Conservation (phyloP, 64 coral and sea anemone genomes). For the Pachyseris speciosa region DNA sequence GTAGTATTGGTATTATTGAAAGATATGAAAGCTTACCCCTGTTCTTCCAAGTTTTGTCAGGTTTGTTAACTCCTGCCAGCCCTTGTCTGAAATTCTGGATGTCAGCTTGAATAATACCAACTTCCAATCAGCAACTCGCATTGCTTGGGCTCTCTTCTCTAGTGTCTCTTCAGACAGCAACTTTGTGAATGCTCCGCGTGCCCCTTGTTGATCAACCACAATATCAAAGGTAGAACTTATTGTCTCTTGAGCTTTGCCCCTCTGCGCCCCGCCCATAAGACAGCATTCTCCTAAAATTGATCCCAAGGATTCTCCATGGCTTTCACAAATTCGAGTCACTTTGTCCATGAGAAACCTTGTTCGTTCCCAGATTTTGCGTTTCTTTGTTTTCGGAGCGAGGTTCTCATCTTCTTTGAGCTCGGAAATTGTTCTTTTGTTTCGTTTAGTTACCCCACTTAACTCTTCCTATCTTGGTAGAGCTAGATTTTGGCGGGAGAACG, state of each 20-base stretch:
- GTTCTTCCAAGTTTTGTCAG: slow-evolving; percentile 32
- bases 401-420: not conserved
- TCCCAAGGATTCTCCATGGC: slow-evolving; percentile 1
- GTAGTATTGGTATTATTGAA: too few relatives aligned
- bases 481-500: not conserved
- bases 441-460: not conserved
- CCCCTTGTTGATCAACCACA: not conserved
- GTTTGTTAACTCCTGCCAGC: slow-evolving; percentile 19
- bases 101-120: not conserved
- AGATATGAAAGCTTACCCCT: slow-evolving; percentile 24
- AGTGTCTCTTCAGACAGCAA: not conserved
- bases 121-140: slow-evolving; percentile 10
- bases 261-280: not conserved
- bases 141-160: not conserved
- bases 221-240: not conserved
- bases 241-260: not conserved
- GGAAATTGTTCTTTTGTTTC: not conserved
- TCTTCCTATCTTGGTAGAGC: not conserved
- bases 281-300: not conserved
- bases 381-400: slow-evolving; percentile 6
- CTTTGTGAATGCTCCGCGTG: not conserved
- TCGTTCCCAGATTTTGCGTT: slow-evolving; percentile 2
- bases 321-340: not conserved
- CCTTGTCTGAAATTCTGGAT: slow-evolving; percentile 8
- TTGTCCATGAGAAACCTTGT: not conserved